phyloP scores from a whole-genome alignment of 2,888 invertebrate genomes.

The Furcula furcula region DNA sequence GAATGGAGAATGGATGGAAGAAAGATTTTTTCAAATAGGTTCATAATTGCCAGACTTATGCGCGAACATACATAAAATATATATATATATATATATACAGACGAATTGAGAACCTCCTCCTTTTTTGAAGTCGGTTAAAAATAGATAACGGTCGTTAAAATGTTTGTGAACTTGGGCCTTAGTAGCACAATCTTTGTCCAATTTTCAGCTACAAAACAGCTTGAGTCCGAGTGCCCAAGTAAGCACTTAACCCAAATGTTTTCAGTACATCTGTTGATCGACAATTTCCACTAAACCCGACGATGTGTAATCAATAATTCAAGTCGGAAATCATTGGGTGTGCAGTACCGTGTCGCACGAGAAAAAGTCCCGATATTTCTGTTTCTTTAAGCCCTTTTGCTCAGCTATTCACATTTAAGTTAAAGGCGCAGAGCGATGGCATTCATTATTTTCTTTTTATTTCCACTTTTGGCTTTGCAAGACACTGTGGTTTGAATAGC shows the following conservation, averaged over 20 bases:
- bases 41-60: too few species aligned
- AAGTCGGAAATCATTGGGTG: slow-evolving; percentile 28
- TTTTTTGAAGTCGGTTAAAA: too few species aligned
- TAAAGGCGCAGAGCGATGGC: neutral
- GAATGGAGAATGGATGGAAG: too few species aligned
- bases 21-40: too few species aligned
- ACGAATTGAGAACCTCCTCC: too few species aligned
- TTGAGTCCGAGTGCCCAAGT: slow-evolving; percentile 16
- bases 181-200: slow-evolving; percentile 9
- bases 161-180: too few species aligned
- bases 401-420: slow-evolving; percentile 3
- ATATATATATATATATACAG: too few species aligned
- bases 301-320: slow-evolving; percentile 29
- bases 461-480: too few species aligned
- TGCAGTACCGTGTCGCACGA: slow-evolving; percentile 16
- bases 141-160: too few species aligned
- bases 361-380: slow-evolving; percentile 24
- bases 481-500: too few species aligned
- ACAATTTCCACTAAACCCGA: slow-evolving; percentile 13
- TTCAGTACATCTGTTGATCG: slow-evolving; percentile 18
- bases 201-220: slow-evolving; percentile 9
- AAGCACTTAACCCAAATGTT: slow-evolving; percentile 29
- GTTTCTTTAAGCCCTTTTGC: slow-evolving; percentile 15
- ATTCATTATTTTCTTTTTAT: too few species aligned
- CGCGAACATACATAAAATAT: too few species aligned